Conservation (phyloP, 2,888 invertebrate genomes). For the Hemicrepidius hirtus region DNA sequence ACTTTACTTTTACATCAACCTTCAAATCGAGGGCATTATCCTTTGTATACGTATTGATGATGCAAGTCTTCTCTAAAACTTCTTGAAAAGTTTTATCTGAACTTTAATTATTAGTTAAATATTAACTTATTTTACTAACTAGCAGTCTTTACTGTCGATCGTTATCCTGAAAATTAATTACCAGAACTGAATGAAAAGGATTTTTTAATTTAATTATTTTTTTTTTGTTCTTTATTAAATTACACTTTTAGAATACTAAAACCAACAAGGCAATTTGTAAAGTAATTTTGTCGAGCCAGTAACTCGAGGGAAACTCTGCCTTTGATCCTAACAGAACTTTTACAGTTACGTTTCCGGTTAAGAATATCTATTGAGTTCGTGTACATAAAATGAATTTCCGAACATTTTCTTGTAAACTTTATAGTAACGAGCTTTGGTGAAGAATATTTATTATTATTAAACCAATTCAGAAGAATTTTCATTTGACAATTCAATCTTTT, state of each 20-base stretch:
- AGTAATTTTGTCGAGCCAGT: background rate
- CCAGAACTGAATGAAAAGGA: no score
- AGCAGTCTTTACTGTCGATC: no score
- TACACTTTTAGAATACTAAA: background rate
- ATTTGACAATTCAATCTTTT: background rate
- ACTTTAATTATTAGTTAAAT: no score
- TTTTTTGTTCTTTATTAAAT: no score
- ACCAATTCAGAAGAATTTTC: background rate
- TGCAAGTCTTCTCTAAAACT: no score
- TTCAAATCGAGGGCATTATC: no score
- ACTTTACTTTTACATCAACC: no score
- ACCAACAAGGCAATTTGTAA: constrained; percentile 5
- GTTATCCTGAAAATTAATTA: no score
- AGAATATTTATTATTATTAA: background rate
- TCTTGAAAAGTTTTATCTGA: no score
- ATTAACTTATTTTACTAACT: no score
- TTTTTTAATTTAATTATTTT: no score
- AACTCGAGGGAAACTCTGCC: background rate
- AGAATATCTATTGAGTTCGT: background rate
- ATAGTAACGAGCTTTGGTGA: background rate
- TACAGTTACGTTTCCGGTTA: background rate
- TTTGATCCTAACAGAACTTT: background rate
- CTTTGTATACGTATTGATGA: no score
- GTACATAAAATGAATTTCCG: background rate
- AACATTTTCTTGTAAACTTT: background rate